Evolutionary conservation across 2,113 vertebrate species (phyloP), one percentile per base, ranked within the genome.

Genomic region (Nothobranchius kuhntae): DNA sequence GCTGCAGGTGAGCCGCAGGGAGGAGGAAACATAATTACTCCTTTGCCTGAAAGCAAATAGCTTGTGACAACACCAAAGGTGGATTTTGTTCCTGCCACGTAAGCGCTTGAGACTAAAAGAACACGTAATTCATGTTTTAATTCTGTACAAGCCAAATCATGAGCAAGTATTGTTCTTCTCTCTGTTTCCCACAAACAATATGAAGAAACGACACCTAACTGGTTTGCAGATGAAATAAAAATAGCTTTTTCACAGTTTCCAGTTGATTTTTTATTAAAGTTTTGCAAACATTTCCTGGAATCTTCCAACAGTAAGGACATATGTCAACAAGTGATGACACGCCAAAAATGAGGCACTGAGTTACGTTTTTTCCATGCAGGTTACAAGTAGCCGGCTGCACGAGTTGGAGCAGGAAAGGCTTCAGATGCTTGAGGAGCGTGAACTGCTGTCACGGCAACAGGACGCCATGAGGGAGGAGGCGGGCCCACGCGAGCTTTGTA

Each of bases 351-450:
- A 52, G 10, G 10, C 13, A 9, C 44, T 53, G 12, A 60, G 17
- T 46, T 15, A 24, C 21, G 9, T 44, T 71, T 40, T 47, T 35
- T 42, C 24, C 15, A 2, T n/a, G 3, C 68, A 91, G 59, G 90
- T 94, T 83, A 94, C 95, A 70, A 84, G 90, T 89, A 95, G 90
- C 83, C 95, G 93, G 58, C 94, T 99, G 72, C 94, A 94, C 62
- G 96, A 99, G 78, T 84, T 99, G 82, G 96, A 98, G 78, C 93
- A 94, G 86, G 96, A 99, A 65, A 90, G 92, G 53, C 91, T 94
- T 70, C 94, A 95, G 72, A 87, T 97, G 61, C 94, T 91, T 56
- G 92, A 96, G 62, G 95, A 99, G 73, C 93, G 92, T 11, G 95
- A 96, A 73, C 84, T 99, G 73, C 82, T 98, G 75, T 91, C 87